phyloP scores from a whole-genome alignment of 2,888 invertebrate genomes.

The Sphaeridia pumilis region DNA sequence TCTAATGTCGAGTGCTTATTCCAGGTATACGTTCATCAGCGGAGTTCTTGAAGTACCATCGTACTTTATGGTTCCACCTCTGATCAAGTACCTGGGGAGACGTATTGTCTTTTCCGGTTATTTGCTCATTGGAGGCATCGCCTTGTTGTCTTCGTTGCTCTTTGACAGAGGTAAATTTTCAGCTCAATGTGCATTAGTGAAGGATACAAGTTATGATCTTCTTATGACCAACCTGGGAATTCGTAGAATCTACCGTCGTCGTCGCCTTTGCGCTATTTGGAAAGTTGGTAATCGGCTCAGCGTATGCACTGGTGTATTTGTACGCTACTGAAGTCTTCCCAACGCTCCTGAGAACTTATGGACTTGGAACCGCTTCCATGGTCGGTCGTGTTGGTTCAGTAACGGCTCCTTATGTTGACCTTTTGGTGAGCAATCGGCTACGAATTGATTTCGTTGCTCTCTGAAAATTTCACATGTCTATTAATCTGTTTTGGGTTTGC shows the following conservation, averaged over 20 bases:
- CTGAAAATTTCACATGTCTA: not conserved
- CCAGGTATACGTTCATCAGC: conserved; percentile 24
- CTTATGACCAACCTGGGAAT: not conserved
- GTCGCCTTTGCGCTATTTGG: conserved; percentile 23
- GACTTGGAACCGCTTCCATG: conserved; percentile 15
- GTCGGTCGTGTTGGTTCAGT: conserved; percentile 3
- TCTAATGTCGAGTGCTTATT: too few species aligned
- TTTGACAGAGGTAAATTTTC: conserved; percentile 10
- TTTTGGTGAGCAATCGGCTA: conserved; percentile 5
- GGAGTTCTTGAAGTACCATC: conserved; percentile 31
- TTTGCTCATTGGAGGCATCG: conserved; percentile 20
- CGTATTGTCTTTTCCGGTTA: conserved; percentile 24
- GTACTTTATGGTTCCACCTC: conserved; percentile 26
- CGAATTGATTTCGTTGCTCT: not conserved
- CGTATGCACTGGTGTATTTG: conserved; percentile 25
- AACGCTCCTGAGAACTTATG: conserved; percentile 24
- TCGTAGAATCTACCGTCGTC: conserved; percentile 19
- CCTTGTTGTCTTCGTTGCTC: conserved; percentile 19
- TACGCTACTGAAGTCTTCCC: conserved; percentile 30
- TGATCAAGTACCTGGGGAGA: conserved; percentile 22
- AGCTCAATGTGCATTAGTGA: too few species aligned
- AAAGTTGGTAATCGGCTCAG: conserved; percentile 25
- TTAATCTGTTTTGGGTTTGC: not conserved
- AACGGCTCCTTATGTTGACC: conserved; percentile 2
- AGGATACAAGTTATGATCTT: not conserved